A percentile compares a stretch with the other conserved stretches of the same genome.
Evolutionary conservation across 2,888 invertebrate genomes (phyloP).

Genomic region (Macropis europaea): DNA sequence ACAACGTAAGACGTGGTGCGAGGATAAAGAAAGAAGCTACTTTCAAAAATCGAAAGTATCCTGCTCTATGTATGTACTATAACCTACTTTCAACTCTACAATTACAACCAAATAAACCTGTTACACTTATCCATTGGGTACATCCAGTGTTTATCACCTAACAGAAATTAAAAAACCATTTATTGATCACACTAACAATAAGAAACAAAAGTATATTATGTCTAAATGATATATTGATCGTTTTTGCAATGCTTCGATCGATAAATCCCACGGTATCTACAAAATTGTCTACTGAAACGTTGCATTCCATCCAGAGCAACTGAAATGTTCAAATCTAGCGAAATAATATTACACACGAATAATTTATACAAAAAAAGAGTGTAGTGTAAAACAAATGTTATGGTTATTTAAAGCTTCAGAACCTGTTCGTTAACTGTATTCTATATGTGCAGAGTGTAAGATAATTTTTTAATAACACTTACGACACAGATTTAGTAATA

Average conservation of each 20-base stretch:
- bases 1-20: background rate
- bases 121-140: background rate
- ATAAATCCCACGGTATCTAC: no score
- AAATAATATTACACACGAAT: background rate
- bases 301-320: background rate
- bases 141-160: no score
- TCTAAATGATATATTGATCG: no score
- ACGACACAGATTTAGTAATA: no score
- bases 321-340: background rate
- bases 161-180: no score
- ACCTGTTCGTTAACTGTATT: background rate
- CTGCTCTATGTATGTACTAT: background rate
- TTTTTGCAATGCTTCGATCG: no score
- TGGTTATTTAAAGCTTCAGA: background rate
- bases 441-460: background rate
- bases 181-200: no score
- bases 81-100: constrained; percentile 2
- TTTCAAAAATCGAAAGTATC: constrained; percentile 20
- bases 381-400: background rate
- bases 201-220: no score
- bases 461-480: no score
- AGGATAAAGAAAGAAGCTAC: background rate
- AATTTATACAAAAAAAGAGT: background rate
- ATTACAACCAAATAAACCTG: constrained; percentile 17
- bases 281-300: no score